Percentiles rank a stretch among this genome's conserved stretches.
These are phyloP conservation scores for Lomographa bimaculata DNA, from an alignment of 2,888 invertebrate genomes.

Conservation along the genomic window DNA sequence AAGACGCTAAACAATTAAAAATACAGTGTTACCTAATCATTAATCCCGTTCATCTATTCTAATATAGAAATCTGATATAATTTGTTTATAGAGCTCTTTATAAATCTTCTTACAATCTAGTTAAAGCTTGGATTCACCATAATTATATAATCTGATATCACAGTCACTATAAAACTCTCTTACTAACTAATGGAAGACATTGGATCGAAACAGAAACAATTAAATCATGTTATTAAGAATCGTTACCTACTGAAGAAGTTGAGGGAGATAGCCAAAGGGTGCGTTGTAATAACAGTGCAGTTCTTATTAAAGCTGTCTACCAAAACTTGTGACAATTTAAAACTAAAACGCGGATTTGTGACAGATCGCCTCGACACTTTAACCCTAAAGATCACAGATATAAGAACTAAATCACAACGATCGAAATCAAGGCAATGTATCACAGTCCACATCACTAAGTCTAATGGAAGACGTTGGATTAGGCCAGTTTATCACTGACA, in stretches of 20 bases:
- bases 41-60: slow-evolving; percentile 15
- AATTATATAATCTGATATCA: slow-evolving; percentile 63
- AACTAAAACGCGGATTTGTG: slow-evolving; percentile 56
- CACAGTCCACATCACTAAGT: slow-evolving; percentile 62
- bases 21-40: slow-evolving; percentile 9
- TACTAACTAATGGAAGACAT: slow-evolving; percentile 74
- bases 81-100: slow-evolving; percentile 33
- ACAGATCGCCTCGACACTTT: slow-evolving; percentile 42
- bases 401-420: slow-evolving; percentile 46
- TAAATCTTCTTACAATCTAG: slow-evolving; percentile 27
- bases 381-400: slow-evolving; percentile 45
- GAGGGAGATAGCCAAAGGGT: slow-evolving; percentile 62
- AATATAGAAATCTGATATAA: slow-evolving; percentile 21
- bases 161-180: slow-evolving; percentile 57
- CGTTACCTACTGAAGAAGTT: slow-evolving; percentile 41
- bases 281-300: slow-evolving; percentile 78
- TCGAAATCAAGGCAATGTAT: slow-evolving; percentile 39
- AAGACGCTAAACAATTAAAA: slow-evolving; percentile 6
- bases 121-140: slow-evolving; percentile 36
- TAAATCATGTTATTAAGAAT: slow-evolving; percentile 24
- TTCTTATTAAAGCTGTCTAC: slow-evolving; percentile 80
- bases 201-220: slow-evolving; percentile 49
- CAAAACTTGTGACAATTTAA: slow-evolving; percentile 76
- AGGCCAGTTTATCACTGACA: slow-evolving; percentile 46
- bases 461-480: slow-evolving; percentile 77